phyloP scores from a whole-genome alignment of 2,888 invertebrate species.

The Melanargia galathea region DNA sequence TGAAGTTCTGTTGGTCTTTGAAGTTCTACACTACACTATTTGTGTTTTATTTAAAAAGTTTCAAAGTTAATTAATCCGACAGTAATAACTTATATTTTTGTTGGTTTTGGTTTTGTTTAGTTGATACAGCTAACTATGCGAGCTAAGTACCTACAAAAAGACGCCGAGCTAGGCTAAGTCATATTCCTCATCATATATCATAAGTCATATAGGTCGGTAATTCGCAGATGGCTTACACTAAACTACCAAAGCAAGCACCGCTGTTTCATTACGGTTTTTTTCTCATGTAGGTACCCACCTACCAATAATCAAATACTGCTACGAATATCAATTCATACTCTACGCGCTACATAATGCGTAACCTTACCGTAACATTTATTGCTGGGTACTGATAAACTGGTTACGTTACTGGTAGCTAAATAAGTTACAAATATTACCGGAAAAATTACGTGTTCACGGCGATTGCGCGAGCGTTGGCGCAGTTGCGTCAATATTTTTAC shows the following conservation, averaged over 20 bases:
- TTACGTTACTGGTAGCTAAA: too few species aligned
- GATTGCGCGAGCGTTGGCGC: too few species aligned
- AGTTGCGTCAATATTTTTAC: too few species aligned
- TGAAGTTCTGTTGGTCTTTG: not conserved
- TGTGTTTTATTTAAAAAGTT: not conserved
- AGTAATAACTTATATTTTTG: not conserved
- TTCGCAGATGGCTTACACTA: too few species aligned
- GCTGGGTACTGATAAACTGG: not conserved
- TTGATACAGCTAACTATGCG: too few species aligned
- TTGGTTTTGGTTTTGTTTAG: not conserved
- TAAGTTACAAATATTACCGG: too few species aligned
- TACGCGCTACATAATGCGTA: not conserved
- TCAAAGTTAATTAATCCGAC: not conserved
- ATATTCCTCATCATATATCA: too few species aligned
- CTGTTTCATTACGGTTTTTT: not conserved
- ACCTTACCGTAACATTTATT: not conserved
- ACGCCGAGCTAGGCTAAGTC: too few species aligned
- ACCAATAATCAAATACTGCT: not conserved
- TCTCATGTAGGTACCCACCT: not conserved
- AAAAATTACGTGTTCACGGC: too few species aligned
- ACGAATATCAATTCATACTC: not conserved
- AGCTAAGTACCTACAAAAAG: too few species aligned
- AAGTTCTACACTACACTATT: not conserved
- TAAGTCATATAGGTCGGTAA: too few species aligned
- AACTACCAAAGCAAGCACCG: not conserved